These are phyloP conservation scores for Lophura nycthemera DNA, from an alignment of 2,113 vertebrate species.

Conservation along the genomic window DNA sequence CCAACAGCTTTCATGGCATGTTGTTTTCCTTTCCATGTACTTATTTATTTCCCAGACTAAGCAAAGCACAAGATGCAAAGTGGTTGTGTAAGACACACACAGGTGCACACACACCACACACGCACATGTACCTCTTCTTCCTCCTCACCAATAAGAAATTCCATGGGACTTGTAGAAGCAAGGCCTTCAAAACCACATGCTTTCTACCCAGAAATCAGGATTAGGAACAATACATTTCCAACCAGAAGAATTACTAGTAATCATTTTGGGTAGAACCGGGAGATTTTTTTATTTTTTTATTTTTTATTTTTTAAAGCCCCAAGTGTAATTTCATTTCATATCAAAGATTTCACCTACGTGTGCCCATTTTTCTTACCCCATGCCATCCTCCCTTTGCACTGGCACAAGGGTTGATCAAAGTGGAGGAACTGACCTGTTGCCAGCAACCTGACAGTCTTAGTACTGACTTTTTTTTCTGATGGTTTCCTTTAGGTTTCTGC, in stretches of 20 bases:
- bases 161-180: neutral
- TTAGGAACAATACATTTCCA: neutral
- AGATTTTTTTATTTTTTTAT: neutral
- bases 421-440: neutral
- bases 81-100: neutral
- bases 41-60: neutral
- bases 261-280: neutral
- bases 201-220: neutral
- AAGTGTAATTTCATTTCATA: neutral
- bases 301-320: neutral
- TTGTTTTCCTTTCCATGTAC: neutral
- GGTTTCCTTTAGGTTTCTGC: neutral
- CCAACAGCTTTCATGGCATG: neutral
- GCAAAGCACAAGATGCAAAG: neutral
- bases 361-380: fast-evolving
- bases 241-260: neutral
- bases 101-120: fast-evolving
- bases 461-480: neutral
- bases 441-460: neutral
- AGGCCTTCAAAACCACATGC: neutral
- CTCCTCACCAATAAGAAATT: neutral
- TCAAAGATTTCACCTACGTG: neutral
- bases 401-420: neutral
- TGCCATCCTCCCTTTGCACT: neutral
- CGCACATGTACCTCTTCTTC: neutral